A percentile compares a stretch with the other conserved stretches of the same genome.
These are phyloP conservation scores for Discoglossus pictus DNA, from an alignment of 2,797 vertebrate genomes.

Conservation along the genomic window DNA sequence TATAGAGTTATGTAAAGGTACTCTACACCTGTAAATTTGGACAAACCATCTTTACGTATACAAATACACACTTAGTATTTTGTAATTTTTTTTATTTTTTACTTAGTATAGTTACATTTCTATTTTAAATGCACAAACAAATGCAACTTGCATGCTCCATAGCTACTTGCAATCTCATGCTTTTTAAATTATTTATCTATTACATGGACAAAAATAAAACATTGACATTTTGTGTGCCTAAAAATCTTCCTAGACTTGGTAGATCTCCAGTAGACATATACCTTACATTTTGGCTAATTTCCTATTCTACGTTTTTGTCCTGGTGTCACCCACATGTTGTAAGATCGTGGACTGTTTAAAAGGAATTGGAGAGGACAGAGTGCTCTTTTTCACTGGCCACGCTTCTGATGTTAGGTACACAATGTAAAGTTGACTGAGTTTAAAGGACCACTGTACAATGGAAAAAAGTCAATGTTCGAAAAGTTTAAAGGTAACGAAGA, in stretches of 20 bases:
- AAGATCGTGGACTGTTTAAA: background rate
- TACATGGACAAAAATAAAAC: slow-evolving; percentile 28
- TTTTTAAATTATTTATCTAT: background rate
- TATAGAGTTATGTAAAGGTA: too few species aligned
- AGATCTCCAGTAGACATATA: slow-evolving; percentile 31
- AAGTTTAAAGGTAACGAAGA: too few species aligned
- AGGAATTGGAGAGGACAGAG: slow-evolving; percentile 13
- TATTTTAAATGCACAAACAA: too few species aligned
- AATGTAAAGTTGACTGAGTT: background rate
- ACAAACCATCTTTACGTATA: too few species aligned
- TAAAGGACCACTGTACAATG: too few species aligned
- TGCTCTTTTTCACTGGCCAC: slow-evolving; percentile 7
- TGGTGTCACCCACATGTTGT: slow-evolving; percentile 28
- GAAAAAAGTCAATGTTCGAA: too few species aligned
- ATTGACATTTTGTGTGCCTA: slow-evolving; percentile 11
- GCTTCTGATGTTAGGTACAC: slow-evolving; percentile 17
- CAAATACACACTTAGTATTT: too few species aligned
- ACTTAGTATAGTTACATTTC: too few species aligned
- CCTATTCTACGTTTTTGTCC: slow-evolving; percentile 32
- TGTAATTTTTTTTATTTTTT: too few species aligned
- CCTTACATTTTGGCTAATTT: slow-evolving; percentile 38
- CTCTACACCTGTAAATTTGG: too few species aligned
- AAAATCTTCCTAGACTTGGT: slow-evolving; percentile 14
- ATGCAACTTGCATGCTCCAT: too few species aligned
- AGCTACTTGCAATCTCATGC: too few species aligned